Evolutionary conservation across 2,888 invertebrate species (phyloP).

Genomic region (Troides helena): DNA sequence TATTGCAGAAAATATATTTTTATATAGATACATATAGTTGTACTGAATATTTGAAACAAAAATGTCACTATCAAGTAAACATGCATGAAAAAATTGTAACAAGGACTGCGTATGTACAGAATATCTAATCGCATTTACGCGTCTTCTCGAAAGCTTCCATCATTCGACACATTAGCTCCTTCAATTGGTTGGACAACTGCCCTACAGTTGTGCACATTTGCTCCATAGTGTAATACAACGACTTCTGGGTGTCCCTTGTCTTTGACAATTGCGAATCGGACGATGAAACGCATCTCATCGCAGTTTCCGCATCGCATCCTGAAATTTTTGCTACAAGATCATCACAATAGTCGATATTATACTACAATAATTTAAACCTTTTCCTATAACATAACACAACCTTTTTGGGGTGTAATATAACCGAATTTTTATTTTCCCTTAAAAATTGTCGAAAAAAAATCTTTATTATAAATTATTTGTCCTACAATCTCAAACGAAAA

Average conservation of each 20-base stretch:
- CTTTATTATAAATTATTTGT: too few species aligned
- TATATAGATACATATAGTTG: background rate
- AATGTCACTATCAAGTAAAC: background rate
- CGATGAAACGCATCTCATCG: conserved; percentile 28
- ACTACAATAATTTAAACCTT: too few species aligned
- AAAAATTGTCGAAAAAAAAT: too few species aligned
- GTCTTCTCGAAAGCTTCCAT: conserved; percentile 30
- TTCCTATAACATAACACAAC: too few species aligned
- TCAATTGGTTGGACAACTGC: conserved; percentile 43
- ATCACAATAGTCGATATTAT: too few species aligned
- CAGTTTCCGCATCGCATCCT: conserved; percentile 28
- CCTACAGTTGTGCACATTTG: conserved; percentile 48
- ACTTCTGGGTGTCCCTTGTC: conserved; percentile 29
- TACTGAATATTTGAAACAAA: background rate
- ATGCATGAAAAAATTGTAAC: background rate
- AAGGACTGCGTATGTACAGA: background rate
- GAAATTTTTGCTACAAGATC: conserved; percentile 11
- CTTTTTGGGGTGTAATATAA: too few species aligned
- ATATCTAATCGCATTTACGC: conserved; percentile 6
- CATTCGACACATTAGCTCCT: conserved; percentile 42
- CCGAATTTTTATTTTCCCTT: too few species aligned
- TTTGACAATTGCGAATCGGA: conserved; percentile 34
- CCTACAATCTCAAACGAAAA: too few species aligned
- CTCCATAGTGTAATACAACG: conserved; percentile 38
- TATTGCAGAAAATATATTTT: background rate